A percentile compares a stretch with the other conserved stretches of the same genome.
Conservation (phyloP, 1,140 invertebrate genomes). For the Drosophila ironensis region DNA sequence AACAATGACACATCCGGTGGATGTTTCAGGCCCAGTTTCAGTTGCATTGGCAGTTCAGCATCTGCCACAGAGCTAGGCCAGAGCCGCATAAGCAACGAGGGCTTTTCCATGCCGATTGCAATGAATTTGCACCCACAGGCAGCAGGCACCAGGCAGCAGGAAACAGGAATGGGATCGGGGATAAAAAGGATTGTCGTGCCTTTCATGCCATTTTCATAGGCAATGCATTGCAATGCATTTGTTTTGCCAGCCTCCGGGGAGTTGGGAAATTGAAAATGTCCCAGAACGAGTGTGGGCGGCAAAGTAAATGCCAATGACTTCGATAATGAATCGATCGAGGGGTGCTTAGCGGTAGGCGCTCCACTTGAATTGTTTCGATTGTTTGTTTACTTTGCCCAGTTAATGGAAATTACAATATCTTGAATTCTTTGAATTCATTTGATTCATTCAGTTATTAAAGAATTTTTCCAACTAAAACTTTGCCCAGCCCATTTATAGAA, state of each 20-base stretch:
- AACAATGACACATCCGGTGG: conserved; percentile 33
- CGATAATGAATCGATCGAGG: conserved; percentile 25
- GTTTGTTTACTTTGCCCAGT: not conserved
- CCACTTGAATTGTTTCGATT: not conserved
- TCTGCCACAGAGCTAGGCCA: no score
- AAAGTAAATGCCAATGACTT: conserved; percentile 21
- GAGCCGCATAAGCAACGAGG: no score
- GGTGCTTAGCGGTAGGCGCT: not conserved
- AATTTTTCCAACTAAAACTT: no score
- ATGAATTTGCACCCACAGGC: no score
- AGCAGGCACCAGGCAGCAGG: no score
- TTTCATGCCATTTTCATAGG: conserved; percentile 39
- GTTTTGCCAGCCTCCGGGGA: conserved; percentile 3
- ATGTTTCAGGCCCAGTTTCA: conserved; percentile 11
- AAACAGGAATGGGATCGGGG: not conserved
- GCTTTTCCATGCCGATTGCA: no score
- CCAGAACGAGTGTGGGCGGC: not conserved
- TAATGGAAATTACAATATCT: no score
- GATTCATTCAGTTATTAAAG: not conserved
- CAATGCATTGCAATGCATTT: conserved; percentile 44
- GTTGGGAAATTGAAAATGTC: conserved; percentile 53
- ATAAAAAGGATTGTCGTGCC: conserved; percentile 16
- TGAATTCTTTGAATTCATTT: no score
- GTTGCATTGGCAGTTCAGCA: not conserved
- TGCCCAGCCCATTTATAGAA: no score